phyloP scores from a whole-genome alignment of 2,888 invertebrate genomes.

The Arctia plantaginis region DNA sequence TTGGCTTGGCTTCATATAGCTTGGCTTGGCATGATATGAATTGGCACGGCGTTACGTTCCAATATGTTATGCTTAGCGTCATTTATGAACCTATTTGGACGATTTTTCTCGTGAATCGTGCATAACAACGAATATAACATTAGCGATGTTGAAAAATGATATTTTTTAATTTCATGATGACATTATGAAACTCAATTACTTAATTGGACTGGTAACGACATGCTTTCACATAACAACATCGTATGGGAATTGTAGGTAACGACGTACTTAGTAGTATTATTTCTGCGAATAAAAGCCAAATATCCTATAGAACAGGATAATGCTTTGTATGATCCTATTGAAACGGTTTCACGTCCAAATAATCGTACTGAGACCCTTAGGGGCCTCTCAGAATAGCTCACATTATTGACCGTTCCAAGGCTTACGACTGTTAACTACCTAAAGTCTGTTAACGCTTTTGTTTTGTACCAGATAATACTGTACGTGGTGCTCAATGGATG shows the following conservation, averaged over 20 bases:
- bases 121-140: neutral
- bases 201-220: neutral
- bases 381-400: conserved; percentile 33
- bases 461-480: conserved; percentile 13
- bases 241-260: neutral
- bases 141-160: neutral
- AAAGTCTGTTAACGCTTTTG: conserved; percentile 9
- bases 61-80: no score
- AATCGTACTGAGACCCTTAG: conserved; percentile 23
- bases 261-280: neutral
- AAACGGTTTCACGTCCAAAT: conserved; percentile 27
- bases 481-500: neutral
- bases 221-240: neutral
- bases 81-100: no score
- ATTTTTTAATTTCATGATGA: neutral
- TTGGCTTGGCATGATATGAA: no score
- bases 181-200: neutral
- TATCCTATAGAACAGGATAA: conserved; percentile 4
- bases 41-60: no score
- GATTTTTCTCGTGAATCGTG: no score
- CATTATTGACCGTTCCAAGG: conserved; percentile 37
- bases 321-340: conserved; percentile 35
- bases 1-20: no score
- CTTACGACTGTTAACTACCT: conserved; percentile 14
- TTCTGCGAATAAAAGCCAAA: conserved; percentile 1